Evolutionary conservation across 2,888 invertebrate species (phyloP), one percentile per base, ranked within the genome.

Genomic region (Acrobasis repandana): DNA sequence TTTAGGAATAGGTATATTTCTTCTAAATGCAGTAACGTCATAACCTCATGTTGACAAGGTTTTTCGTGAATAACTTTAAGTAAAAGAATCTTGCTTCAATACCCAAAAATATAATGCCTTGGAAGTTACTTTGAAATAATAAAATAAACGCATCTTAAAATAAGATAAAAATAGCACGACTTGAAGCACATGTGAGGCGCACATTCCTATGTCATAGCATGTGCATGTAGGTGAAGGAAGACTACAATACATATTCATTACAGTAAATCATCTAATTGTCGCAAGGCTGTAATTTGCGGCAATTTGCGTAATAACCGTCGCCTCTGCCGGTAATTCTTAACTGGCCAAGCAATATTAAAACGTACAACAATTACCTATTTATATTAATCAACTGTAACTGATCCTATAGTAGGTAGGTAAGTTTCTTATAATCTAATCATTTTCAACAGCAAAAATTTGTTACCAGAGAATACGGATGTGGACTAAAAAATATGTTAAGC

Each of bases 291-390:
- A 73, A 85, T 88, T 86, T 80, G 76, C 65, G 61, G 80, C 75
- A 75, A 86, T 88, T 87, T 86, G 86, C 82, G 79, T 86, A 86
- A 83, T 83, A 73, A 76, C 75, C 67, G 69, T 69, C 78, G 81
- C 80, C 80, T 82, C 82, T 82, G 85, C 72, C 70, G 63, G 63
- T 68, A 66, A 68, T 74, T 75, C 75, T 66, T 69, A 71, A 67
- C 59, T 64, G 62, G 63, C 62, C 57, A 64, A 64, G 61, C 61
- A 64, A 48, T 61, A 28, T 28, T 63, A 65, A 63, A 34, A 47
- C 28, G 18, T 49, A 16, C 71, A 70, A 68, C 11, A 58, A 58
- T 58, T 58, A n/a, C n/a, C n/a, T n/a, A 50, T 50, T 38, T 34
- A 36, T 50, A 49, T 58, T 58, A 5, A 38, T 57, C 15, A 33